These are phyloP conservation scores for Beaufortia kweichowensis DNA, from an alignment of 2,113 vertebrate species.

Conservation along the genomic window DNA sequence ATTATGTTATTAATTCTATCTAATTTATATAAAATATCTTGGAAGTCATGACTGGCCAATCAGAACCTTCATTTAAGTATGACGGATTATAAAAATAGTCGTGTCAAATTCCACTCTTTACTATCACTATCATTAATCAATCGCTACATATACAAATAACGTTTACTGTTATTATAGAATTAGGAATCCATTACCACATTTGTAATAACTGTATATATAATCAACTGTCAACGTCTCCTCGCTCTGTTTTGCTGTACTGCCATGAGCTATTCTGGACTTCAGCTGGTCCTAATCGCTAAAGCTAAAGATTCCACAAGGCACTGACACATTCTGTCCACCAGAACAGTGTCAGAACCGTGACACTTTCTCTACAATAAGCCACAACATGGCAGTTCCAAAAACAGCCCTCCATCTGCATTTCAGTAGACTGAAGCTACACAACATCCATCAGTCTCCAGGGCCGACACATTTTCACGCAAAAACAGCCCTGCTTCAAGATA, in stretches of 20 bases:
- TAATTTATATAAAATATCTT: no score
- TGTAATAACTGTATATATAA: neutral
- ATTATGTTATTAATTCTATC: no score
- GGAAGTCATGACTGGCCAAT: conserved; percentile 14
- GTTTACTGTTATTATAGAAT: conserved; percentile 34
- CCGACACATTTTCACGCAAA: neutral
- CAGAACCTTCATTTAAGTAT: conserved; percentile 16
- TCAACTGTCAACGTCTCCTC: conserved; percentile 13
- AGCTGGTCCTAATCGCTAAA: neutral
- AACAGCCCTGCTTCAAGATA: neutral
- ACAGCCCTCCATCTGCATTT: neutral
- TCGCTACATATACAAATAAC: conserved; percentile 23
- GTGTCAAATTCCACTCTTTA: conserved; percentile 1
- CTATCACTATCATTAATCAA: conserved; percentile 22
- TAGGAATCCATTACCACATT: conserved; percentile 31
- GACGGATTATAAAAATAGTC: conserved; percentile 14
- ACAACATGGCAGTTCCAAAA: conserved; percentile 12
- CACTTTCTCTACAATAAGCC: neutral
- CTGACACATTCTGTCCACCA: neutral
- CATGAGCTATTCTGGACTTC: neutral
- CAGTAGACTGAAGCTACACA: neutral
- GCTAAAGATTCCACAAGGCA: neutral
- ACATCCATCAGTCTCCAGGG: neutral
- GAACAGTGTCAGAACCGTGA: conserved; percentile 17
- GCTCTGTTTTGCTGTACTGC: neutral